These are phyloP conservation scores for Bombylius major DNA, from an alignment of 2,888 invertebrate species.

Conservation along the genomic window DNA sequence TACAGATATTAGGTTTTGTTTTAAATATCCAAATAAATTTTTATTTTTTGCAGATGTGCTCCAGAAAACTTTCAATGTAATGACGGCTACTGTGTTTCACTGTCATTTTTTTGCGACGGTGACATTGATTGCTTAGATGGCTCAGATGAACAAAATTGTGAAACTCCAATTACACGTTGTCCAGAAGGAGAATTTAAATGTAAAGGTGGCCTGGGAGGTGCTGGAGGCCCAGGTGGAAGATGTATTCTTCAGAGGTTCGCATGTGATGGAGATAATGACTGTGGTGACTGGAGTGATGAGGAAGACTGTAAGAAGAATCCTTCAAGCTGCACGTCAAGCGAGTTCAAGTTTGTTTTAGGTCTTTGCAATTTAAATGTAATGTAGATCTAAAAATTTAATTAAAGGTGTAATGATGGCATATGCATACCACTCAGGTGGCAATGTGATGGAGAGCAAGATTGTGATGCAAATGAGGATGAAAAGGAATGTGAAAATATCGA, in stretches of 20 bases:
- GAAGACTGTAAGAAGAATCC: constrained; percentile 57
- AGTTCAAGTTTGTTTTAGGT: constrained; percentile 48
- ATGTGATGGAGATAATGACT: constrained; percentile 78
- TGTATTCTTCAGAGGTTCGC: constrained; percentile 64
- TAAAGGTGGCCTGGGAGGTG: constrained; percentile 42
- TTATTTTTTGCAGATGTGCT: constrained; percentile 44
- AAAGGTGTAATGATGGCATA: constrained; percentile 58
- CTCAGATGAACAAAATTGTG: constrained; percentile 59
- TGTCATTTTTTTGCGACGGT: constrained; percentile 63
- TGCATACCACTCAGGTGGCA: constrained; percentile 67
- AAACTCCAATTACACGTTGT: constrained; percentile 45
- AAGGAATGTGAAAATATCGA: constrained; percentile 48
- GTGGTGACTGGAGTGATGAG: constrained; percentile 80
- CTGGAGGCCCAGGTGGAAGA: constrained; percentile 36
- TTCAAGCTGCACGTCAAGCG: constrained; percentile 53
- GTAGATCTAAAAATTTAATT: neutral
- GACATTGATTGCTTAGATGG: constrained; percentile 62
- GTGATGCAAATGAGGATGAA: constrained; percentile 68
- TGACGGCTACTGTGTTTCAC: constrained; percentile 59
- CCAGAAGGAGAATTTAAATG: constrained; percentile 65
- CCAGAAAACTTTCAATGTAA: constrained; percentile 60
- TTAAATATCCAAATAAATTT: neutral
- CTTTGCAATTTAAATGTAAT: neutral
- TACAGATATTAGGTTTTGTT: neutral
- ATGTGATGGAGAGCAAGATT: constrained; percentile 70